Evolutionary conservation across 2,888 invertebrate species (phyloP).

Genomic region (Tenodera sinensis): DNA sequence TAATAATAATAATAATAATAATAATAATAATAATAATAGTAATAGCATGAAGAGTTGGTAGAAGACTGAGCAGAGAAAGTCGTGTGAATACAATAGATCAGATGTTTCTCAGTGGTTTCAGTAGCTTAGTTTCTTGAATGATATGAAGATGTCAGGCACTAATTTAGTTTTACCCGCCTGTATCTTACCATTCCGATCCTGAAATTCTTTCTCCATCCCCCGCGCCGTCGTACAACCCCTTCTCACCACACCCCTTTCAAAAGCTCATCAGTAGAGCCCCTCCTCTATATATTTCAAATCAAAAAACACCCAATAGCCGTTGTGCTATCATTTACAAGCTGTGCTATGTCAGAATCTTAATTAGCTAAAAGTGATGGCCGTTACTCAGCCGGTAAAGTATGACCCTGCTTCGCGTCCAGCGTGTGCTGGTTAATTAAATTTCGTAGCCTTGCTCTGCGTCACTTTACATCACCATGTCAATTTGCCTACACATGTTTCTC

Average conservation of each 20-base stretch:
- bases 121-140: no score
- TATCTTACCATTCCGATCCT: not conserved
- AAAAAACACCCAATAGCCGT: not conserved
- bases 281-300: not conserved
- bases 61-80: no score
- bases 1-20: no score
- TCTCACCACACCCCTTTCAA: not conserved
- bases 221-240: not conserved
- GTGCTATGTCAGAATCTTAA: conserved; percentile 1
- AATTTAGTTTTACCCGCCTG: no score
- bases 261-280: not conserved
- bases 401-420: not conserved
- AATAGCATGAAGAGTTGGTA: no score
- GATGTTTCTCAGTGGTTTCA: no score
- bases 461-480: not conserved
- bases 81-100: no score
- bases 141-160: no score
- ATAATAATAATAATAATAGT: no score
- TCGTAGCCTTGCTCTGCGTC: not conserved
- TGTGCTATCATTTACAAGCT: not conserved
- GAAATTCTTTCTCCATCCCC: not conserved
- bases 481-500: not conserved
- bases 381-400: not conserved
- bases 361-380: not conserved
- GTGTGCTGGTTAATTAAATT: not conserved